A percentile compares a stretch with the other conserved stretches of the same genome.
These are phyloP conservation scores for Neodiprion pinetum DNA, from an alignment of 1,140 invertebrate species.

Conservation along the genomic window DNA sequence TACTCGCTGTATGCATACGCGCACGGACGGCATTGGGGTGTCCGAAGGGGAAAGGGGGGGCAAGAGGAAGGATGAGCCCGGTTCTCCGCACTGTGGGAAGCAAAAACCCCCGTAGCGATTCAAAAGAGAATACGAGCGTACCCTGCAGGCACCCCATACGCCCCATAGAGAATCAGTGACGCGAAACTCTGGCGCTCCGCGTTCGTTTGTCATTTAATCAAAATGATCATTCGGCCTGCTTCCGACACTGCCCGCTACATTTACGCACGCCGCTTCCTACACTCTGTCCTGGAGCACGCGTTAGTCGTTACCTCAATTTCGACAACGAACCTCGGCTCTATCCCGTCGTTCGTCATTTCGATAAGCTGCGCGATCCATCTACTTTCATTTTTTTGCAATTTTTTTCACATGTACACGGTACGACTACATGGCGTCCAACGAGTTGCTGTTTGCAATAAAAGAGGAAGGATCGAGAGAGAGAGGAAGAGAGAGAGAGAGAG, in stretches of 20 bases:
- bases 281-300: too few relatives aligned
- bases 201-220: slow-evolving; percentile 1
- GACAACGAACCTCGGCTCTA: too few relatives aligned
- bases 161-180: slow-evolving; percentile 1
- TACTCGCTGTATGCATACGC: not conserved
- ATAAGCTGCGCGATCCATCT: too few relatives aligned
- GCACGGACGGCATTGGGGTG: not conserved
- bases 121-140: not conserved
- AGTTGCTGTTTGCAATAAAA: too few relatives aligned
- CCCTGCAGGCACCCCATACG: not conserved
- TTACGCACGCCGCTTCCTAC: too few relatives aligned
- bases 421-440: too few relatives aligned
- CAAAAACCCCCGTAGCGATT: not conserved
- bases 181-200: not conserved
- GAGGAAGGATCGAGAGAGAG: not conserved
- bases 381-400: too few relatives aligned
- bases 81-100: not conserved
- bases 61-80: not conserved
- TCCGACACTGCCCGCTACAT: not conserved
- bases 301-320: too few relatives aligned
- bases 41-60: not conserved
- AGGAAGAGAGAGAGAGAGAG: not conserved
- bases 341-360: too few relatives aligned
- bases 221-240: not conserved
- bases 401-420: too few relatives aligned